These are phyloP conservation scores for Nematolebias whitei DNA, from an alignment of 2,113 vertebrate species.

Conservation along the genomic window DNA sequence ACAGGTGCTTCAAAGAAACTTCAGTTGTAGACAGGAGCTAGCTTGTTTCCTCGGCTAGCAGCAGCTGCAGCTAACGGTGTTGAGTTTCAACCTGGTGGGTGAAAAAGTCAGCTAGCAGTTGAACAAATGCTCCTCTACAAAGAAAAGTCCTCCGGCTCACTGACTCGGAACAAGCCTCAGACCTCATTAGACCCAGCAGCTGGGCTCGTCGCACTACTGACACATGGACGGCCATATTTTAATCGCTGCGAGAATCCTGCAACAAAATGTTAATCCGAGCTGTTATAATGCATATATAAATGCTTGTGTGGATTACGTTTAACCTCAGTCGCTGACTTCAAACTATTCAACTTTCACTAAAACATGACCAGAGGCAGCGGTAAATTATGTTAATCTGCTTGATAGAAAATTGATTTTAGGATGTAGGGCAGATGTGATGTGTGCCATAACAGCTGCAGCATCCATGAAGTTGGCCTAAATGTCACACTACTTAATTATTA, in stretches of 20 bases:
- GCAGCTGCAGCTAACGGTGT: slow-evolving; percentile 56
- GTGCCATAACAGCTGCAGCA: slow-evolving; percentile 14
- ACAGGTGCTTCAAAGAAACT: slow-evolving; percentile 61
- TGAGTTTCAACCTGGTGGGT: slow-evolving; percentile 10
- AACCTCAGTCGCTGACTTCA: slow-evolving; percentile 1
- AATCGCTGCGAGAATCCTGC: too few relatives aligned
- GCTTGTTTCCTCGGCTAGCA: slow-evolving; percentile 8
- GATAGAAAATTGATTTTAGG: slow-evolving; percentile 27
- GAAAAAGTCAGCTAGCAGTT: slow-evolving; percentile 7
- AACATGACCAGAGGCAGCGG: slow-evolving; percentile 19
- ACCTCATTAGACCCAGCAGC: too few relatives aligned
- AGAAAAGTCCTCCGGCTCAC: neutral
- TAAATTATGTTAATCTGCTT: slow-evolving; percentile 24
- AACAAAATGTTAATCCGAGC: too few relatives aligned
- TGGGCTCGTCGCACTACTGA: too few relatives aligned
- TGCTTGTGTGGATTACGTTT: slow-evolving; percentile 20
- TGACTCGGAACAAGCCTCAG: slow-evolving; percentile 6
- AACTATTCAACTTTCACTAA: slow-evolving; percentile 26
- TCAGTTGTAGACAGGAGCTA: slow-evolving; percentile 44
- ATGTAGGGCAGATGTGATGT: slow-evolving; percentile 23
- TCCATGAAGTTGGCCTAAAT: slow-evolving; percentile 3
- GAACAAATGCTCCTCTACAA: neutral
- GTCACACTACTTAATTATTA: slow-evolving; percentile 5
- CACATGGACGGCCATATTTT: slow-evolving; percentile 6
- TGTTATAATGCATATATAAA: slow-evolving; percentile 21